Evolutionary conservation across 1,140 invertebrate species (phyloP), one percentile per base, ranked within the genome.

Genomic region (Conus betulinus): DNA sequence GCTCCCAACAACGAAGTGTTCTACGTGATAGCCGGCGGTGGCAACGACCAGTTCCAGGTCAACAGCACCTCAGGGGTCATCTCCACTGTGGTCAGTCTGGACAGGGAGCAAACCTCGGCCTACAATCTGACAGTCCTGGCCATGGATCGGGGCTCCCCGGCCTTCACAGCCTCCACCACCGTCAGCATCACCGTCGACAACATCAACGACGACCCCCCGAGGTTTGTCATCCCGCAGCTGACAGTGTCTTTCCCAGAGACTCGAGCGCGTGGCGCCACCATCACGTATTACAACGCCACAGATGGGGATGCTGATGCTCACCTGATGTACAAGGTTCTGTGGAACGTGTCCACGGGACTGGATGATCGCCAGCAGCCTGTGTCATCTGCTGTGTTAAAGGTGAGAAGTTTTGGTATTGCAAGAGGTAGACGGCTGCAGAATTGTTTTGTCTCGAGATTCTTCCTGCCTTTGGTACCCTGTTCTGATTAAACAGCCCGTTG

Each of bases 1-100:
- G 67, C 39, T 17, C 93, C 91, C n/a, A 93, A 93, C 84, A 93
- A 93, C 85, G 89, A 92, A 76, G 89, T 91, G 15, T 87, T 91
- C 20, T 93, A 91, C 88, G 83, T 91, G 27, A 92, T 93, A 51
- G 87, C 91, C 67, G 90, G 87, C 0, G 89, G 91, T 1, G 86
- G 90, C 2, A 87, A 87, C 52, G 92, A 92, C 78, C 90, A 92
- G 76, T 93, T 92, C 81, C 83, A 89, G 51, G 90, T 93, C 15
- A 88, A 93, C 78, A 89, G 91, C 71, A 88, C 27, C 67, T 91
- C 90, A 11, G 93, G 93, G 15, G 81, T 85, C 53, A 90, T 93
- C 23, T 89, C 55, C 60, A 76, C 86, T 27, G 93, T 91, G 7
- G 91, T 90, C 17, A 85, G 51, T 17, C 84, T 93, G 51, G 91